phyloP scores from a whole-genome alignment of 2,888 invertebrate species.

The Dasysyrphus tricinctus region DNA sequence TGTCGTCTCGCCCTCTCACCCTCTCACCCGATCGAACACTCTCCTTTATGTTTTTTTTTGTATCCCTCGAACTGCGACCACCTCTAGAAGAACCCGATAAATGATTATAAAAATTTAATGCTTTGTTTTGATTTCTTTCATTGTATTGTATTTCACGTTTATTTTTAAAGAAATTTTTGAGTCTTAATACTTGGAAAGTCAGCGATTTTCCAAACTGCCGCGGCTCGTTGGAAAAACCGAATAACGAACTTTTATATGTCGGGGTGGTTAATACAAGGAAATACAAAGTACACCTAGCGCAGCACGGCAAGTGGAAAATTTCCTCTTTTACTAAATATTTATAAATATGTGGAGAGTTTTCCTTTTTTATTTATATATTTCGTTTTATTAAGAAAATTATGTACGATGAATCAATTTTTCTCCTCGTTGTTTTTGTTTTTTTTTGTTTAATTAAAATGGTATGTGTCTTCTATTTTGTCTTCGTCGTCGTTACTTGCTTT shows the following conservation, averaged over 20 bases:
- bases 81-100: constrained; percentile 45
- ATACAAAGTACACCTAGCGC: constrained; percentile 60
- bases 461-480: constrained; percentile 31
- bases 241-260: constrained; percentile 29
- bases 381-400: constrained; percentile 50
- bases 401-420: constrained; percentile 53
- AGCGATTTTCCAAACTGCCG: constrained; percentile 53
- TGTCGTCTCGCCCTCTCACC: background rate
- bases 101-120: constrained; percentile 38
- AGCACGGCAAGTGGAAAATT: constrained; percentile 70
- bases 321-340: constrained; percentile 64
- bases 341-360: constrained; percentile 57
- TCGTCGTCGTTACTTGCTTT: constrained; percentile 35
- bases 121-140: constrained; percentile 60
- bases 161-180: constrained; percentile 29
- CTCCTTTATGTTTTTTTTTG: constrained; percentile 21
- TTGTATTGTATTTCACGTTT: constrained; percentile 51
- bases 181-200: constrained; percentile 38
- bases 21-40: constrained; percentile 8
- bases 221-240: constrained; percentile 27
- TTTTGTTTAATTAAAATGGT: background rate
- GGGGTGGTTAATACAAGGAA: constrained; percentile 52
- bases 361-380: constrained; percentile 24
- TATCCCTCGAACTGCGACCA: constrained; percentile 17
- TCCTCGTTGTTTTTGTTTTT: constrained; percentile 24